Conservation (phyloP, 2,113 vertebrate species). For the Dipodomys stephensi region DNA sequence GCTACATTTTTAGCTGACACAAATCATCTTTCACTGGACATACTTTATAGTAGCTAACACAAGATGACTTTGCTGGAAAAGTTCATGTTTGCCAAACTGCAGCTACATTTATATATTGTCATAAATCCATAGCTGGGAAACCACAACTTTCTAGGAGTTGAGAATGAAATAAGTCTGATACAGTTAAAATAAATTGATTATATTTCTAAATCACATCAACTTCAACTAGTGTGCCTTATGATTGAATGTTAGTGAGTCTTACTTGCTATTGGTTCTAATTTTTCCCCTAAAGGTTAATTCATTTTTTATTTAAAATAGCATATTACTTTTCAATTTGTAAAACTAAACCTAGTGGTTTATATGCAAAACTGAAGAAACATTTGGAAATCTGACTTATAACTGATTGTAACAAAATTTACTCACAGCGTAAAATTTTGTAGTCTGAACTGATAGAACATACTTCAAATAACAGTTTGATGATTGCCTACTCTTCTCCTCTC, state of each 20-base stretch:
- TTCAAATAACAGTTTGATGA: not conserved
- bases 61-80: slow-evolving; percentile 79
- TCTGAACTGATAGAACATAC: not conserved
- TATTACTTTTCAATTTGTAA: not conserved
- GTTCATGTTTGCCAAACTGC: slow-evolving; percentile 61
- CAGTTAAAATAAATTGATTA: slow-evolving; percentile 65
- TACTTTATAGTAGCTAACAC: slow-evolving; percentile 76
- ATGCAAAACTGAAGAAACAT: slow-evolving; percentile 3
- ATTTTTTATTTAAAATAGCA: not conserved
- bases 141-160: slow-evolving; percentile 59
- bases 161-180: not conserved
- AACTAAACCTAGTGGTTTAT: slow-evolving; percentile 19
- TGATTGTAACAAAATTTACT: not conserved
- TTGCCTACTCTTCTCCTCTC: not conserved
- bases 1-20: slow-evolving; percentile 84
- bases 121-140: slow-evolving; percentile 60
- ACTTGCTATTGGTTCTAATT: not conserved
- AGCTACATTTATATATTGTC: slow-evolving; percentile 51
- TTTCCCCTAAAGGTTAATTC: not conserved
- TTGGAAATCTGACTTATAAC: not conserved
- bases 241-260: slow-evolving; percentile 34
- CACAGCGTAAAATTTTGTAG: not conserved
- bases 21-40: slow-evolving; percentile 86
- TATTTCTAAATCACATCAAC: slow-evolving; percentile 55
- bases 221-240: not conserved